Evolutionary conservation across 2,113 vertebrate species (phyloP).

Genomic region (Formicarius rufipectus): DNA sequence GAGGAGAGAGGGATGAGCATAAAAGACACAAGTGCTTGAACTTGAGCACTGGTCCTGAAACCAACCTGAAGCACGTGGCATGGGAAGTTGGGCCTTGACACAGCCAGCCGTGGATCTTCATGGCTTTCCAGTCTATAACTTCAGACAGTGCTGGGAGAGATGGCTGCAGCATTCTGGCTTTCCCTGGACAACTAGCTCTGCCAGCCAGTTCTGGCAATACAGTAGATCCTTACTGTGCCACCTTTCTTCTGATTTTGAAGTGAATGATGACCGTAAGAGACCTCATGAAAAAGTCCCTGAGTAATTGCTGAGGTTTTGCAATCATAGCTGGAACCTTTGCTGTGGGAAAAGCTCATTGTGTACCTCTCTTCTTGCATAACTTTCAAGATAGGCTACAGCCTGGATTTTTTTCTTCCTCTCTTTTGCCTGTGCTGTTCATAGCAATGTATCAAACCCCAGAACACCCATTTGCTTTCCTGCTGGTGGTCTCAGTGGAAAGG

Average conservation of each 20-base stretch:
- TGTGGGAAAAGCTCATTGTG: neutral
- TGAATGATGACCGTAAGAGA: neutral
- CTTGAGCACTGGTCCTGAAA: neutral
- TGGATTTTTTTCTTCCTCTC: neutral
- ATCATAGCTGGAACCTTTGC: neutral
- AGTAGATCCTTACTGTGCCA: neutral
- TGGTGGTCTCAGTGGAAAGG: neutral
- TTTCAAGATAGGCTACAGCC: neutral
- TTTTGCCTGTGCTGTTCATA: neutral
- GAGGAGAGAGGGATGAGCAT: neutral
- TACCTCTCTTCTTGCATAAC: constrained; percentile 1
- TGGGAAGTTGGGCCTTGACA: neutral
- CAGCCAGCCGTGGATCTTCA: neutral
- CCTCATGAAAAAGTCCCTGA: neutral
- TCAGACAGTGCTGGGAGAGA: neutral
- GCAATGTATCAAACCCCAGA: neutral
- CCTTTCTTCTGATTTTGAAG: neutral
- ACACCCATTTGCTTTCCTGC: neutral
- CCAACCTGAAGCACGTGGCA: neutral
- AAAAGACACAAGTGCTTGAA: neutral
- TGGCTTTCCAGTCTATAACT: neutral
- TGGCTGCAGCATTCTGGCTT: neutral
- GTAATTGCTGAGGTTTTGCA: neutral
- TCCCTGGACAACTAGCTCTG: neutral
- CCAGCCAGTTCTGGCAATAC: neutral